Evolutionary conservation across 2,797 vertebrate species (phyloP), one percentile per base, ranked within the genome.

Genomic region (Muraenolepis orangiensis): DNA sequence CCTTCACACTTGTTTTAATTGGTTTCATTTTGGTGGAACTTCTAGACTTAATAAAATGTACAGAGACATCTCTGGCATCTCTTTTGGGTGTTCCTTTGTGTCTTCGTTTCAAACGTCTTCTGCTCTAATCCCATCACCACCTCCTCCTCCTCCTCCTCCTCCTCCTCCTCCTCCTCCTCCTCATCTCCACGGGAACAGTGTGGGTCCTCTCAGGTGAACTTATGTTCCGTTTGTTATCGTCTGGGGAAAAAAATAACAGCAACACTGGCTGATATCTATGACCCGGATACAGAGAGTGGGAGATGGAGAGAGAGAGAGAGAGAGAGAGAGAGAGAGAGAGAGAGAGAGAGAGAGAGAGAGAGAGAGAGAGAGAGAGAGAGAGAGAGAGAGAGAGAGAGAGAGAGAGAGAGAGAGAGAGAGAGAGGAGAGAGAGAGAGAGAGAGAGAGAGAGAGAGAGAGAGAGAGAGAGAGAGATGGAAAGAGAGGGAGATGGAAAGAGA

Each of bases 301-400:
- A 38, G 20, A 11, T 40, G 7, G 26, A 66, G 28, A 77, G 6
- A 28, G 11, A 73, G n/a, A 69, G 80, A 80, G 30, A 12, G 31
- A 72, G 42, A 74, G 29, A 18, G 71, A n/a, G 72, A 29, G 76
- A 78, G 71, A 2, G 2, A 34, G 31, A 69, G 30, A 69, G 67
- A n/a, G 67, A n/a, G 67, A 34, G 29, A 67, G 72, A n/a, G n/a
- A n/a, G 66, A 70, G 66, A 76, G 80, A 77, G 64, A 73, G 30
- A 20, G 30, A 69, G 67, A 0, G 67, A 31, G 67, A 73, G 23
- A 40, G 74, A 69, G 73, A 76, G 40, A 74, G 72, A 20, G 4
- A 51, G 16, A 51, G 14, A n/a, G n/a, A n/a, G n/a, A n/a, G n/a
- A n/a, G n/a, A n/a, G n/a, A n/a, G n/a, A n/a, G n/a, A n/a, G n/a